A percentile compares a stretch with the other conserved stretches of the same genome.
Evolutionary conservation across 2,888 invertebrate genomes (phyloP).

Genomic region (Gnatocerus cornutus): DNA sequence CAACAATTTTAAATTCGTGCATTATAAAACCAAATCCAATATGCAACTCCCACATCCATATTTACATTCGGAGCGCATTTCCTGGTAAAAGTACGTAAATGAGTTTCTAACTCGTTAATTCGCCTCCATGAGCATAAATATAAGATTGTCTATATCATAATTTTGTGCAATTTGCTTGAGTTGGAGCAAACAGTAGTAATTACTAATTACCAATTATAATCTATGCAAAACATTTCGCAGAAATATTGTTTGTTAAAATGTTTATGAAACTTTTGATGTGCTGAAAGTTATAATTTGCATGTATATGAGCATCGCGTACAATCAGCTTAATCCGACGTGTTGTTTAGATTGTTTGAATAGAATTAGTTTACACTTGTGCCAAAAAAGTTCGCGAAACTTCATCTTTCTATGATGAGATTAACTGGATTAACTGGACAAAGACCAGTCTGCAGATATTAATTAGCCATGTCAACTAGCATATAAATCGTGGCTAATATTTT

Average conservation of each 20-base stretch:
- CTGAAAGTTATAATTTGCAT: slow-evolving; percentile 27
- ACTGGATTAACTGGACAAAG: no score
- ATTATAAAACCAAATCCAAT: slow-evolving; percentile 1
- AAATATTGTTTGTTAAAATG: slow-evolving; percentile 32
- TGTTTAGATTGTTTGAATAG: slow-evolving; percentile 13
- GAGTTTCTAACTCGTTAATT: background rate
- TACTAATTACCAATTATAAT: slow-evolving; percentile 15
- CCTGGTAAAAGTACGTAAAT: background rate
- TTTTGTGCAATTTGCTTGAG: background rate
- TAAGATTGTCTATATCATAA: background rate
- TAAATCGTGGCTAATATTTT: background rate
- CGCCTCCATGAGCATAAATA: background rate
- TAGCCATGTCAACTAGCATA: no score
- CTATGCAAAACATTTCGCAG: slow-evolving; percentile 10
- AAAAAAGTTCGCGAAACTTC: background rate
- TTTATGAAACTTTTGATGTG: slow-evolving; percentile 30
- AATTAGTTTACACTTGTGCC: background rate
- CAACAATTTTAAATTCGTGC: background rate
- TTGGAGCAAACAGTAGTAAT: slow-evolving; percentile 9
- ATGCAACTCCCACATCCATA: slow-evolving; percentile 11
- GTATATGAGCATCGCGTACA: slow-evolving; percentile 30
- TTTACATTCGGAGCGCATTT: background rate
- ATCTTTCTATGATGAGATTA: no score
- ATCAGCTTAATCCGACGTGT: slow-evolving; percentile 14
- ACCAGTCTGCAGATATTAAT: no score